A percentile compares a stretch with the other conserved stretches of the same genome.
Conservation (phyloP, 2,888 invertebrate species). For the Troides helena region DNA sequence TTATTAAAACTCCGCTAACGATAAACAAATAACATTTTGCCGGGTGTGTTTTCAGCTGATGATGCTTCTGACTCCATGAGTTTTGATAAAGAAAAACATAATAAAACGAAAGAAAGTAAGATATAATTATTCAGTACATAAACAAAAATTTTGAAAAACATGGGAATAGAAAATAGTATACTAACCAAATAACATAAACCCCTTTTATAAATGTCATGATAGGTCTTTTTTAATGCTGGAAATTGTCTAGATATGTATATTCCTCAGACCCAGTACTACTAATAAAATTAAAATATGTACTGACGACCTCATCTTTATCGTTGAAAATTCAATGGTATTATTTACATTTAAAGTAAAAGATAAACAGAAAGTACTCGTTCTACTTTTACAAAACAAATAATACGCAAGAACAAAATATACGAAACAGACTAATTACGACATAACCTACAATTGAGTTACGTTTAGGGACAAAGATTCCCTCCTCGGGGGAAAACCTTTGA, state of each 20-base stretch:
- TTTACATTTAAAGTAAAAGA: neutral
- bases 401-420: conserved; percentile 13
- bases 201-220: no score
- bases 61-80: neutral
- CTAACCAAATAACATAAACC: no score
- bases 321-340: no score
- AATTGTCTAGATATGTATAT: no score
- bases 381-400: neutral
- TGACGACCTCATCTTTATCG: neutral
- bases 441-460: conserved; percentile 28
- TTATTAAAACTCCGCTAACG: conserved; percentile 15
- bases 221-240: no score
- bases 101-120: neutral
- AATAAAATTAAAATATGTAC: neutral
- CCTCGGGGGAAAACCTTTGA: conserved; percentile 29
- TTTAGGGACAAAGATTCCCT: conserved; percentile 27
- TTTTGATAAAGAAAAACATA: conserved; percentile 1
- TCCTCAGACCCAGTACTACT: no score
- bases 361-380: neutral
- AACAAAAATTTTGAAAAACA: neutral
- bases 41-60: neutral
- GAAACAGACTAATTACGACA: conserved; percentile 22
- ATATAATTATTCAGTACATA: neutral
- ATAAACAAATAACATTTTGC: conserved; percentile 8
- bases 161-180: no score